Conservation (phyloP, 1,140 invertebrate genomes). For the Cepaea nemoralis region DNA sequence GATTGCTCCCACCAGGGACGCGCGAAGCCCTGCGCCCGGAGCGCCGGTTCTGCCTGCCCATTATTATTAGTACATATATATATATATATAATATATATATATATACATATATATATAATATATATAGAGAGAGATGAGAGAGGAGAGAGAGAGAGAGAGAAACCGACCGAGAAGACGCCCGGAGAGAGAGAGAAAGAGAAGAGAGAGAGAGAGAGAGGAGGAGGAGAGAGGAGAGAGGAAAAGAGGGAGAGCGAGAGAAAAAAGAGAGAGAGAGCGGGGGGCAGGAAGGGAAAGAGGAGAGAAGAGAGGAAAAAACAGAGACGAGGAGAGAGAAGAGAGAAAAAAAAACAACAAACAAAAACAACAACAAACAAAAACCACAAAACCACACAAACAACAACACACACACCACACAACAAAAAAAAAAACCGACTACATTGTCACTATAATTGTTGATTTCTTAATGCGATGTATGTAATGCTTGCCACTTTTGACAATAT, state of each 20-base stretch:
- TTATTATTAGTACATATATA: too few relatives aligned
- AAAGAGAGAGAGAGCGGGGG: not conserved
- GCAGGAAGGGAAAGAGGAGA: not conserved
- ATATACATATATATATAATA: too few relatives aligned
- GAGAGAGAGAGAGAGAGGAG: not conserved
- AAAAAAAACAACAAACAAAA: not conserved
- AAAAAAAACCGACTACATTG: too few relatives aligned
- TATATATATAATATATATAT: too few relatives aligned
- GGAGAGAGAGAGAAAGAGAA: not conserved
- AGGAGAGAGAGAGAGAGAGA: constrained; percentile 16
- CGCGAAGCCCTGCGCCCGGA: too few relatives aligned
- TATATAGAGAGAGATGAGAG: not conserved
- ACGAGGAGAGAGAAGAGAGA: not conserved
- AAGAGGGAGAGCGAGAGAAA: not conserved
- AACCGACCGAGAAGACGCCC: not conserved
- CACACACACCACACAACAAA: not conserved
- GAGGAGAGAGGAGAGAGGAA: not conserved
- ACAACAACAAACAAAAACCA: not conserved
- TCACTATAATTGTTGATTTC: too few relatives aligned
- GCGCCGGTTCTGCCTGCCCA: too few relatives aligned
- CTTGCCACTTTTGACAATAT: too few relatives aligned
- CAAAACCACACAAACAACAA: not conserved
- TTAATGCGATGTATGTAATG: too few relatives aligned
- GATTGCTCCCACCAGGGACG: too few relatives aligned
- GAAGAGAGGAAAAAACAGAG: not conserved